Percentiles rank a stretch among this genome's conserved stretches.
phyloP scores from a whole-genome alignment of 2,888 invertebrate genomes.

The Abscondita cerata region DNA sequence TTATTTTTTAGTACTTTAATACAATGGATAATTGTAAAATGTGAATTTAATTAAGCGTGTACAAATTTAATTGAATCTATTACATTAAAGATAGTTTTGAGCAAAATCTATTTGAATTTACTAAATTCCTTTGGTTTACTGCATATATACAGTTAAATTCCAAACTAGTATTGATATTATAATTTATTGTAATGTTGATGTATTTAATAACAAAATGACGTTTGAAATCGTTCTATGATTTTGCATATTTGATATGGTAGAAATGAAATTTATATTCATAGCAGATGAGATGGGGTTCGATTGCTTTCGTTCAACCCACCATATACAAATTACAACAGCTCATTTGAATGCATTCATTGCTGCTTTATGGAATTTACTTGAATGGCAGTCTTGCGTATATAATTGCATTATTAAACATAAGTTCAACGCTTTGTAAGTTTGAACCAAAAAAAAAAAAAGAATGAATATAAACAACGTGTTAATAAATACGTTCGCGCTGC shows the following conservation, averaged over 20 bases:
- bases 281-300: not conserved
- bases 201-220: no score
- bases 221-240: no score
- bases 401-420: slow-evolving; percentile 31
- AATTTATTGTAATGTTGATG: no score
- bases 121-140: no score
- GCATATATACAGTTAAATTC: no score
- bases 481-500: slow-evolving; percentile 18
- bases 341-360: slow-evolving; percentile 33
- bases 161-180: no score
- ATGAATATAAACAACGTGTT: slow-evolving; percentile 18
- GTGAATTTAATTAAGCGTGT: no score
- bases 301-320: slow-evolving; percentile 11
- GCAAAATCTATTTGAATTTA: no score
- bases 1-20: no score
- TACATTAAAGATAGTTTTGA: no score
- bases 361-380: slow-evolving; percentile 29
- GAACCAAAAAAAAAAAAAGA: slow-evolving; percentile 5
- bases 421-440: slow-evolving; percentile 25
- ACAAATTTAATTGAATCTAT: no score
- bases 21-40: no score
- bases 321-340: slow-evolving; percentile 28
- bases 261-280: slow-evolving; percentile 1
- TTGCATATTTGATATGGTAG: not conserved
- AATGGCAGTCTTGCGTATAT: slow-evolving; percentile 30